Percentiles rank a stretch among this genome's conserved stretches.
phyloP scores from a whole-genome alignment of 2,113 vertebrate genomes.

The Cyanoramphus novaezelandiae region DNA sequence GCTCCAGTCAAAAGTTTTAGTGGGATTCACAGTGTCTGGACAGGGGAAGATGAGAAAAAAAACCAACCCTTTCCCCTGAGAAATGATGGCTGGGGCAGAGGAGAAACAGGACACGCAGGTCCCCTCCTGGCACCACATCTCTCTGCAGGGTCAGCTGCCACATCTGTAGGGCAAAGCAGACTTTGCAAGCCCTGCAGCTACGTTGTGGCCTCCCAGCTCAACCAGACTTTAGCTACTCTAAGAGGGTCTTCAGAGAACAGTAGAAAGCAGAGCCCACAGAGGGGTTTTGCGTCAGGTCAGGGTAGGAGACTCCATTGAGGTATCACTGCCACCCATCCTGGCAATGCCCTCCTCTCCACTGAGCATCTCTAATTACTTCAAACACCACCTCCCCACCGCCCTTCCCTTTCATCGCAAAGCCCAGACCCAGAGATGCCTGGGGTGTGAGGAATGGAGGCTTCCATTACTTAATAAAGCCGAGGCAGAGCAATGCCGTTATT shows the following conservation, averaged over 20 bases:
- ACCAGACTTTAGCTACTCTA: not conserved
- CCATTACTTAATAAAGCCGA: conserved; percentile 67
- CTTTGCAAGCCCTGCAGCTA: not conserved
- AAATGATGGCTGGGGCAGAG: not conserved
- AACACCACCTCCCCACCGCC: not conserved
- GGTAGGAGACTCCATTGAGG: not conserved
- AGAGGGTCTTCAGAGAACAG: not conserved
- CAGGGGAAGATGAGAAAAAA: not conserved
- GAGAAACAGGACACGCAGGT: not conserved
- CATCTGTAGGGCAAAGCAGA: not conserved
- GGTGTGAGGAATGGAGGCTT: conserved; percentile 4
- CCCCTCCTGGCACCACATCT: not conserved
- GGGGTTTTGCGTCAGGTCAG: not conserved
- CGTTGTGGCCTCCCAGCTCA: not conserved
- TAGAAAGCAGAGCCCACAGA: not conserved
- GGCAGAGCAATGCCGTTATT: not conserved
- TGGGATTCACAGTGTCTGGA: conserved; percentile 23
- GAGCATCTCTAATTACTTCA: conserved; percentile 52
- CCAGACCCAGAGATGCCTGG: not conserved
- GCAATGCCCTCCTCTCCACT: conserved; percentile 17
- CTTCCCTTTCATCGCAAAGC: not conserved
- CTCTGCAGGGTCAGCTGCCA: not conserved
- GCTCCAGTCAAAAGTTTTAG: conserved; percentile 59
- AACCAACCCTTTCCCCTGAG: not conserved
- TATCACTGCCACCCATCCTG: not conserved